Conservation (phyloP, 2,797 vertebrate genomes). For the Sciurus carolinensis region DNA sequence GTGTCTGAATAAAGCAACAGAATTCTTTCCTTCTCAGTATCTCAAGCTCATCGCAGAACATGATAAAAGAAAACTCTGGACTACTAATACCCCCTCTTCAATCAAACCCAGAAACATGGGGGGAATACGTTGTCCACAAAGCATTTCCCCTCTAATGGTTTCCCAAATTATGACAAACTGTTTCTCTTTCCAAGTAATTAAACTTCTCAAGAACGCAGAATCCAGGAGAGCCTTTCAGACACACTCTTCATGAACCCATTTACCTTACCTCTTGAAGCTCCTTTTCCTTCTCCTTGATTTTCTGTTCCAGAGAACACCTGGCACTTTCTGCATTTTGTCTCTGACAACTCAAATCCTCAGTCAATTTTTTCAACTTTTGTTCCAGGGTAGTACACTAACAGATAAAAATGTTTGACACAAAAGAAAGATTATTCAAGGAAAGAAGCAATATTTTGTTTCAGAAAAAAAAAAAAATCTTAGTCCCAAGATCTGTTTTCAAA, state of each 20-base stretch:
- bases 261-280: constrained; percentile 93
- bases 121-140: not conserved
- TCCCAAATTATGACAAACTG: not conserved
- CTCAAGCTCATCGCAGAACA: not conserved
- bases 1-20: not conserved
- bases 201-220: not conserved
- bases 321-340: constrained; percentile 95
- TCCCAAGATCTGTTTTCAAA: not conserved
- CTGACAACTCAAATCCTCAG: constrained; percentile 95
- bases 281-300: constrained; percentile 94
- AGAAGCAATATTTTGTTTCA: not conserved
- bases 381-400: constrained; percentile 91
- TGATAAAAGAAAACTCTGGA: not conserved
- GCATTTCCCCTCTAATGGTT: not conserved
- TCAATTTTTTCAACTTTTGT: constrained; percentile 94
- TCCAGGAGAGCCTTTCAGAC: not conserved
- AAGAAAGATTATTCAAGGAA: not conserved
- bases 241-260: not conserved
- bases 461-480: constrained; percentile 13
- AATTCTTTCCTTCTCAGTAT: not conserved
- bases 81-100: not conserved
- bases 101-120: not conserved
- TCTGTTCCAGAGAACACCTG: constrained; percentile 93
- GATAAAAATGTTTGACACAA: constrained; percentile 29
- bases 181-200: not conserved